These are phyloP conservation scores for Sparus aurata DNA, from an alignment of 2,797 vertebrate species.

Conservation along the genomic window DNA sequence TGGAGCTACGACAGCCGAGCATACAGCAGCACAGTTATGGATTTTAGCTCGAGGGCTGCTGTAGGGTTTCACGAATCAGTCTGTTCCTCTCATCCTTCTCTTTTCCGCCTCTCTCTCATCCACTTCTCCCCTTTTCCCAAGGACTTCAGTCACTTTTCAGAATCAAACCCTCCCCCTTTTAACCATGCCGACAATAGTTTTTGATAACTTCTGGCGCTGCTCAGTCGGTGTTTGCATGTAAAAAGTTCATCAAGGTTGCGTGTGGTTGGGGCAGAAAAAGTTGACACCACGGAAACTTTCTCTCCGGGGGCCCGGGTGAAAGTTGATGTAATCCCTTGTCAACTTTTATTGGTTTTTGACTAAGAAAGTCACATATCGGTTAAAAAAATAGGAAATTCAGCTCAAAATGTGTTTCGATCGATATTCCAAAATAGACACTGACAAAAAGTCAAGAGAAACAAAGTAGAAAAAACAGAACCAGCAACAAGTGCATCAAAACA, in stretches of 20 bases:
- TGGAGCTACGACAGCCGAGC: slow-evolving; percentile 71
- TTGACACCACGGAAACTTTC: slow-evolving; percentile 52
- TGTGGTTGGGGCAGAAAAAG: slow-evolving; percentile 49
- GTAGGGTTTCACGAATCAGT: slow-evolving; percentile 80
- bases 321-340: slow-evolving; percentile 29
- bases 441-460: neutral
- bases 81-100: slow-evolving; percentile 71
- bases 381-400: neutral
- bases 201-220: slow-evolving; percentile 54
- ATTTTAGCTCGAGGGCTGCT: slow-evolving; percentile 83
- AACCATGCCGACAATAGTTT: slow-evolving; percentile 55
- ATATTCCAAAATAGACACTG: neutral
- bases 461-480: neutral
- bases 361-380: neutral
- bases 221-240: slow-evolving; percentile 52
- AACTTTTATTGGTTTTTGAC: slow-evolving; percentile 18
- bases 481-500: slow-evolving; percentile 24
- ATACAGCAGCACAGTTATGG: slow-evolving; percentile 74
- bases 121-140: slow-evolving; percentile 42
- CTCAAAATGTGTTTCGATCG: neutral
- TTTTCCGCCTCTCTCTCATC: slow-evolving; percentile 51
- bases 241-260: slow-evolving; percentile 68
- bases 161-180: slow-evolving; percentile 62
- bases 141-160: slow-evolving; percentile 56
- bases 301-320: neutral